Conservation (phyloP, 2,113 vertebrate species). For the Anhinga anhinga region DNA sequence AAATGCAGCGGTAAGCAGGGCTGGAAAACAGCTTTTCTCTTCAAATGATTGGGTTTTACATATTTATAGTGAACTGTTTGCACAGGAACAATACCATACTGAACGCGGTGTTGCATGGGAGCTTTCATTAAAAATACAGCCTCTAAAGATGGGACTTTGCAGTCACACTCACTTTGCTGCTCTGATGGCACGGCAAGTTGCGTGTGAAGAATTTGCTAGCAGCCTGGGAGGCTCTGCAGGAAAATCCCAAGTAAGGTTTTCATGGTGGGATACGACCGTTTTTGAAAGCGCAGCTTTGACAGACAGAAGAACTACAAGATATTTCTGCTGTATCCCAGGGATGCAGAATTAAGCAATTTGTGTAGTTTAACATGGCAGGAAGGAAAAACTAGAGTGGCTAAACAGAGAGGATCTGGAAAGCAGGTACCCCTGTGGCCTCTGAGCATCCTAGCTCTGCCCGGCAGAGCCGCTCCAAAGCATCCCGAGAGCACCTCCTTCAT, state of each 20-base stretch:
- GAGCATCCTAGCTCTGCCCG: not conserved
- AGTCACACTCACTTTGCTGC: not conserved
- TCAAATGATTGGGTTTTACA: not conserved
- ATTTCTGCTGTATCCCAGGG: not conserved
- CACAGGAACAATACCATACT: not conserved
- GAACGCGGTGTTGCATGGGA: not conserved
- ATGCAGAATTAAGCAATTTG: not conserved
- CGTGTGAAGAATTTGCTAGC: not conserved
- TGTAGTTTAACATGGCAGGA: not conserved
- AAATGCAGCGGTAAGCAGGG: not conserved
- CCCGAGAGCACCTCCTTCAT: not conserved
- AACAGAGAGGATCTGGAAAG: not conserved
- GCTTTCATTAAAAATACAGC: not conserved
- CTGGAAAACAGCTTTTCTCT: not conserved
- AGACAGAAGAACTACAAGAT: not conserved
- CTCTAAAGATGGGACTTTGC: not conserved
- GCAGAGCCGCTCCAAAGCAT: not conserved
- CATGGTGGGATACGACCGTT: not conserved
- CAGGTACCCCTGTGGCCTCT: not conserved
- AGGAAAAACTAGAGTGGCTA: not conserved
- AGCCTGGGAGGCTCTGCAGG: not conserved
- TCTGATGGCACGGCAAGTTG: not conserved
- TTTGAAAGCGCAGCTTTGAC: not conserved
- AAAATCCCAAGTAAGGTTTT: not conserved
- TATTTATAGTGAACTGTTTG: not conserved